phyloP scores from a whole-genome alignment of 2,113 vertebrate species.

The Lathamus discolor region DNA sequence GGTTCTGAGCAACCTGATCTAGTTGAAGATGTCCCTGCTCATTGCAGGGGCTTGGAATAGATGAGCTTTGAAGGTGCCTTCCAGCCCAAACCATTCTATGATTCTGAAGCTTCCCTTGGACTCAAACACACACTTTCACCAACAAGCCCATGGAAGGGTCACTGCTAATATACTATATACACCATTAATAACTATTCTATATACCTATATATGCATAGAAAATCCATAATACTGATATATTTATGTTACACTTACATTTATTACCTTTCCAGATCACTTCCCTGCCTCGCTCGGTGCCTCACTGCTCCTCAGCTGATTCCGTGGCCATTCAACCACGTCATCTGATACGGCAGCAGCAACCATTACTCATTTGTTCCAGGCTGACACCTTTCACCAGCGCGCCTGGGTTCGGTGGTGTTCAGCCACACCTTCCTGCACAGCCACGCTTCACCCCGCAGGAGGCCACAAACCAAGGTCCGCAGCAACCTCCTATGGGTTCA shows the following conservation, averaged over 20 bases:
- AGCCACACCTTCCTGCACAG: background rate
- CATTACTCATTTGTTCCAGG: background rate
- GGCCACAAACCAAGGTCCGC: background rate
- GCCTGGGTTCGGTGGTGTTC: background rate
- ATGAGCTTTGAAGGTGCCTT: background rate
- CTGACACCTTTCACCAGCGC: background rate
- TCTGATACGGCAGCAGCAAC: background rate
- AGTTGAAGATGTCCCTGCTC: background rate
- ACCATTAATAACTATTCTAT: background rate
- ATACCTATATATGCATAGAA: background rate
- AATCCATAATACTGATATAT: background rate
- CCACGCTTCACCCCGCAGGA: accelerated
- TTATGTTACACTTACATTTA: background rate
- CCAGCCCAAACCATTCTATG: background rate
- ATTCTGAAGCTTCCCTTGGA: background rate
- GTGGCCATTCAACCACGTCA: background rate
- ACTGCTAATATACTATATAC: background rate
- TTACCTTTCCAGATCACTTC: background rate
- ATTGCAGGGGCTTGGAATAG: background rate
- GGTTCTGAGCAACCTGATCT: background rate
- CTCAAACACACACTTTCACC: background rate
- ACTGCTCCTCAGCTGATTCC: background rate
- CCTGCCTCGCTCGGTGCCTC: background rate
- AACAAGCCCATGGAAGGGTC: background rate
- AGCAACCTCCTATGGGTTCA: accelerated